Conservation (phyloP, 1,140 invertebrate genomes). For the Drosophila micromelanica region DNA sequence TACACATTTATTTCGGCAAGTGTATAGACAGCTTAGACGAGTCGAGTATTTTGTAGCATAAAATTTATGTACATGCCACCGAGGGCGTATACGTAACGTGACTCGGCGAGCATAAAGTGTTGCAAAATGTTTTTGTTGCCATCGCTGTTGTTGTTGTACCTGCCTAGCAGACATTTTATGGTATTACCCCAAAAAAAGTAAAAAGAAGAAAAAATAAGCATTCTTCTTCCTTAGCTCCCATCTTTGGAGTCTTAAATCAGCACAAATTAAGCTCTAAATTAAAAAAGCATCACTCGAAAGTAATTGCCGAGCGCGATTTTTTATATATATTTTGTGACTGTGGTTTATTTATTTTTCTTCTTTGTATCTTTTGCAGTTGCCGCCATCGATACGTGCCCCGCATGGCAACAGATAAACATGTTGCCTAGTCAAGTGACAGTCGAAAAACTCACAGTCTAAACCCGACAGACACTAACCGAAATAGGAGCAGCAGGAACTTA, state of each 20-base stretch:
- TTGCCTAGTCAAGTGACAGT: neutral
- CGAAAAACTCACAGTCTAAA: neutral
- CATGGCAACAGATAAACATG: constrained; percentile 40
- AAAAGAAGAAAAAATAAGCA: constrained; percentile 1
- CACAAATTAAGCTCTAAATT: constrained; percentile 78
- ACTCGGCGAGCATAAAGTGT: constrained; percentile 64
- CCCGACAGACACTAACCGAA: no score
- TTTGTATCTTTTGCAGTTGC: constrained; percentile 37
- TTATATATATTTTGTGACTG: constrained; percentile 57
- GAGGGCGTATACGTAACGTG: constrained; percentile 70
- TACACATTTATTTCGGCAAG: no score
- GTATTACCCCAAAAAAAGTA: constrained; percentile 33
- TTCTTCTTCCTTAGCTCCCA: neutral
- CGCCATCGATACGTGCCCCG: constrained; percentile 20
- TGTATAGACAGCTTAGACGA: constrained; percentile 38
- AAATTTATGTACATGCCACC: constrained; percentile 70
- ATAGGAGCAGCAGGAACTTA: no score
- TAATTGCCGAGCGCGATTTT: constrained; percentile 62
- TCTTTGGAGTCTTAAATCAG: constrained; percentile 55
- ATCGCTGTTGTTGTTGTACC: constrained; percentile 29
- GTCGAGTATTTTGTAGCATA: constrained; percentile 66
- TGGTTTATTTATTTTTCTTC: constrained; percentile 51
- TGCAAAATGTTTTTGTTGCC: constrained; percentile 53
- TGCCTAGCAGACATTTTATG: constrained; percentile 56
- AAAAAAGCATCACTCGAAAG: constrained; percentile 73